phyloP scores from a whole-genome alignment of 2,888 invertebrate species.

The Acanthosepion esculentum region DNA sequence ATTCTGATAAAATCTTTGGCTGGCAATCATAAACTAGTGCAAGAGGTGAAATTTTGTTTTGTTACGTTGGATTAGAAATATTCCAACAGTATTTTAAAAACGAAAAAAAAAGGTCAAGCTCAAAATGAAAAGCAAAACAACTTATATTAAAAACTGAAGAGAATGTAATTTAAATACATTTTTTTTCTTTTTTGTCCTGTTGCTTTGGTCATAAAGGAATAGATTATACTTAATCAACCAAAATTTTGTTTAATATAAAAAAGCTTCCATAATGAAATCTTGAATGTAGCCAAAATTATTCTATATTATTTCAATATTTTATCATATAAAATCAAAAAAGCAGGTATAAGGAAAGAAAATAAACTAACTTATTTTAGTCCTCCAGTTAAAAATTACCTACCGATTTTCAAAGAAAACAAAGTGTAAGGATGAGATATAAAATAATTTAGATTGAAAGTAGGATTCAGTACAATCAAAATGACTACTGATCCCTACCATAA shows the following conservation, averaged over 20 bases:
- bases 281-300: neutral
- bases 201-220: neutral
- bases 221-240: neutral
- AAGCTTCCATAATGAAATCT: neutral
- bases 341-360: neutral
- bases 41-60: no score
- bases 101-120: no score
- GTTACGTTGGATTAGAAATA: no score
- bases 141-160: no score
- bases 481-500: neutral
- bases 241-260: neutral
- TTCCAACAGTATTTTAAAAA: no score
- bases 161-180: no score
- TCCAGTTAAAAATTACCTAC: neutral
- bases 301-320: neutral
- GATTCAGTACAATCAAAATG: neutral
- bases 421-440: neutral
- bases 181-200: neutral
- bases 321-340: neutral
- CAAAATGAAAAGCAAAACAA: no score
- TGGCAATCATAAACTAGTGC: no score
- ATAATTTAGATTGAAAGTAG: neutral
- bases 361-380: neutral
- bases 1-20: neutral
- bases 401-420: neutral